These are phyloP conservation scores for Ammodytes dubius DNA, from an alignment of 2,113 vertebrate genomes.

Conservation along the genomic window DNA sequence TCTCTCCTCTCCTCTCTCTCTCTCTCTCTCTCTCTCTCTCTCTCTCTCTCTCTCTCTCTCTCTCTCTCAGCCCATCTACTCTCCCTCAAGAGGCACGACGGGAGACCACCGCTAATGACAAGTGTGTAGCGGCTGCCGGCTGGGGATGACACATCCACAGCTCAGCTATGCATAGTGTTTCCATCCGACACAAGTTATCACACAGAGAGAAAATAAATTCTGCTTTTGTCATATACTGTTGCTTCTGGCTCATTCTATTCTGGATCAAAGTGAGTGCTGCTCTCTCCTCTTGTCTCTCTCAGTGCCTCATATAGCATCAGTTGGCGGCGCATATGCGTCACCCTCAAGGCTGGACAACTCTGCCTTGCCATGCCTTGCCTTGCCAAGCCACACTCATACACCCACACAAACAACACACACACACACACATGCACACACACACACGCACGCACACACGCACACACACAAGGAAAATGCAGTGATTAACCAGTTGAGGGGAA, in stretches of 20 bases:
- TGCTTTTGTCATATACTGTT: slow-evolving; percentile 47
- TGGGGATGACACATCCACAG: slow-evolving; percentile 59
- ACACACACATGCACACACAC: slow-evolving; percentile 27
- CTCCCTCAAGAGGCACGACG: slow-evolving; percentile 64
- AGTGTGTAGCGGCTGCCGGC: slow-evolving; percentile 63
- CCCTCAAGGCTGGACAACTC: slow-evolving; percentile 58
- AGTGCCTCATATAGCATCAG: slow-evolving; percentile 61
- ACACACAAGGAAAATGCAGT: slow-evolving; percentile 42
- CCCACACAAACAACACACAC: slow-evolving; percentile 30
- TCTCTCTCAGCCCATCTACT: slow-evolving; percentile 18
- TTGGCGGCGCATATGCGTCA: slow-evolving; percentile 57
- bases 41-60: not conserved
- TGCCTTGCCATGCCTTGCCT: slow-evolving; percentile 40
- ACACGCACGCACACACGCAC: not conserved
- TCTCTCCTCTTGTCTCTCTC: slow-evolving; percentile 32
- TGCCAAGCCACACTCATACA: too few species aligned
- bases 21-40: slow-evolving; percentile 8
- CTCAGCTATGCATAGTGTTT: slow-evolving; percentile 51
- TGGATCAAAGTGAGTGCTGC: slow-evolving; percentile 49
- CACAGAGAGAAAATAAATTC: slow-evolving; percentile 9
- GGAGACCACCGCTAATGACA: slow-evolving; percentile 68
- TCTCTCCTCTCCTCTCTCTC: slow-evolving; percentile 36
- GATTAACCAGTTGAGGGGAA: slow-evolving; percentile 53
- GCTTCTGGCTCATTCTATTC: slow-evolving; percentile 67
- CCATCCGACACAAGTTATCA: slow-evolving; percentile 51